phyloP scores from a whole-genome alignment of 2,797 vertebrate genomes.

The Xerus rutilus region DNA sequence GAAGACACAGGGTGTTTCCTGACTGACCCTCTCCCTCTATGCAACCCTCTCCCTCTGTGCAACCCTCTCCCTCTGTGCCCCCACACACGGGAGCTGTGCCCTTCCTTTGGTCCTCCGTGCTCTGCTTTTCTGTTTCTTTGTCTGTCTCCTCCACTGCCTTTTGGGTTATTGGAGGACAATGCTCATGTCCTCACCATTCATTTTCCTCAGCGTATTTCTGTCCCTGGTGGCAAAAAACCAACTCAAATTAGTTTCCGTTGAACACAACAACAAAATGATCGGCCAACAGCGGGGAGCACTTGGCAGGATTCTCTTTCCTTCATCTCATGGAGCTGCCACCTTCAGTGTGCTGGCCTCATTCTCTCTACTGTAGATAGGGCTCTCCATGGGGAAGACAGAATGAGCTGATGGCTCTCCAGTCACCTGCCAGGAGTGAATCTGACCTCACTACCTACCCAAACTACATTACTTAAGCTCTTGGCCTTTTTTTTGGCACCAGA shows the following conservation, averaged over 20 bases:
- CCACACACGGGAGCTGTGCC: background rate
- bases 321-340: background rate
- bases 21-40: background rate
- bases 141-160: background rate
- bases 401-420: background rate
- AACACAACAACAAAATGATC: conserved; percentile 6
- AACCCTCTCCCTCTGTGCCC: background rate
- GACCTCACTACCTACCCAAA: background rate
- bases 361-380: background rate
- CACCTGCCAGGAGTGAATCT: background rate
- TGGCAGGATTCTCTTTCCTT: background rate
- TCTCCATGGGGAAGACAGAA: background rate
- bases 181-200: background rate
- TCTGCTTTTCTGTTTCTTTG: background rate
- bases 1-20: background rate
- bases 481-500: too few species aligned
- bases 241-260: background rate
- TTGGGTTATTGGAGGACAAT: background rate
- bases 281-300: background rate
- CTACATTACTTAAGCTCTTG: background rate
- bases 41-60: background rate
- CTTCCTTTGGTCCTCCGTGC: too few species aligned
- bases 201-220: background rate
- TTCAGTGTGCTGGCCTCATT: background rate
- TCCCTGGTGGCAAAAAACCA: conserved; percentile 13